Percentiles rank a stretch among this genome's conserved stretches.
phyloP scores from a whole-genome alignment of 2,113 vertebrate species.

The Theropithecus gelada region DNA sequence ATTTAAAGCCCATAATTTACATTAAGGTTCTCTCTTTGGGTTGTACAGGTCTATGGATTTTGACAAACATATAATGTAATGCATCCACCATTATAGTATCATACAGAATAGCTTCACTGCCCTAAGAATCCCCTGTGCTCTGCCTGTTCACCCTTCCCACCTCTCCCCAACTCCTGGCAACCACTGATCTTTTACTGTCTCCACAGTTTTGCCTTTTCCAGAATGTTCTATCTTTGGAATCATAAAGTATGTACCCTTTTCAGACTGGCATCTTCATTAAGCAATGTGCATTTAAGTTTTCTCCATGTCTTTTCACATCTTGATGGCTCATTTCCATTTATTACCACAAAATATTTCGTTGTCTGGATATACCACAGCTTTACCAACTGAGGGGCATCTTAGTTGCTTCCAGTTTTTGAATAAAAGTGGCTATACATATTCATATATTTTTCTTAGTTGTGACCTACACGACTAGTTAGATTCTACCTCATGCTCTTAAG shows the following conservation, averaged over 20 bases:
- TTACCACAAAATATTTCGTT: neutral
- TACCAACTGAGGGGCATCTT: neutral
- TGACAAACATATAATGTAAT: neutral
- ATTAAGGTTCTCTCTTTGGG: neutral
- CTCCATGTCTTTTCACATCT: neutral
- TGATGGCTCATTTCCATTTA: neutral
- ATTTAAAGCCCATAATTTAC: neutral
- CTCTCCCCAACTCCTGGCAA: neutral
- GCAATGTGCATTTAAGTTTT: neutral
- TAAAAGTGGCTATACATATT: neutral
- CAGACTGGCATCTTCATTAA: neutral
- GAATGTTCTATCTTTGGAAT: neutral
- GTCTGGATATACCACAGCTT: neutral
- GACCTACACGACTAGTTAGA: neutral
- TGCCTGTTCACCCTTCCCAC: neutral
- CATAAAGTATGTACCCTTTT: neutral
- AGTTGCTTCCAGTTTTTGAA: neutral
- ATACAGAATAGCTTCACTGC: neutral
- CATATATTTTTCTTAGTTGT: neutral
- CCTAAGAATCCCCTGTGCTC: neutral
- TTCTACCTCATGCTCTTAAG: neutral
- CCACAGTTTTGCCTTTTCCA: neutral
- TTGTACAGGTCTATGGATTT: neutral
- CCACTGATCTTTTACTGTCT: neutral
- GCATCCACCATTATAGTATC: neutral